These are phyloP conservation scores for Meteorus sp. DNA, from an alignment of 1,140 invertebrate species.

Conservation along the genomic window DNA sequence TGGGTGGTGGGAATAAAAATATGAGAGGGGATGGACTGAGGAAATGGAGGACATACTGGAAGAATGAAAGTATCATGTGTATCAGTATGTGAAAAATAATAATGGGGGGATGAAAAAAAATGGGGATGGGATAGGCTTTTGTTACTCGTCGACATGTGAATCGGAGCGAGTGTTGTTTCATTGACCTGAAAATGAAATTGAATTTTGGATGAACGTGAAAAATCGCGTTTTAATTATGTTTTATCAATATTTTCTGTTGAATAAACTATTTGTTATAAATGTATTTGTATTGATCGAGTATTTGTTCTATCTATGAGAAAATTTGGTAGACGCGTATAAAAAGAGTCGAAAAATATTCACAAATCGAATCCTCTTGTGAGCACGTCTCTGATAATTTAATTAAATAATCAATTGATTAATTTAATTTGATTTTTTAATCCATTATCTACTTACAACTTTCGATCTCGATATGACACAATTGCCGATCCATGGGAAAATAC, in stretches of 20 bases:
- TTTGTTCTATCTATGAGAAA: too few relatives aligned
- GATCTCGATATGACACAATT: constrained; percentile 95
- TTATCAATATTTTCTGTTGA: constrained; percentile 10
- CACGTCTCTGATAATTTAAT: background rate
- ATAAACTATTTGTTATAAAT: too few relatives aligned
- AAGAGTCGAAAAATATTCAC: too few relatives aligned
- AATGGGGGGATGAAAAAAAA: background rate
- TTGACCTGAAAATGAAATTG: constrained; percentile 33
- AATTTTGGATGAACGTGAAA: background rate
- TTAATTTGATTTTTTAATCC: constrained; percentile 3
- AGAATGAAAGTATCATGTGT: background rate
- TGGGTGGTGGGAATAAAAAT: background rate
- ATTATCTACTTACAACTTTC: constrained; percentile 92
- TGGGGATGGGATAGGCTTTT: background rate
- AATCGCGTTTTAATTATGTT: constrained; percentile 14
- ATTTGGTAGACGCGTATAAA: too few relatives aligned
- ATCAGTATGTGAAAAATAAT: constrained; percentile 6
- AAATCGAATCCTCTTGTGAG: too few relatives aligned
- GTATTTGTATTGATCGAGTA: too few relatives aligned
- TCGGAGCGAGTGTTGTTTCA: constrained; percentile 21
- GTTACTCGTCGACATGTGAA: constrained; percentile 11
- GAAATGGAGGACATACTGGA: too few relatives aligned
- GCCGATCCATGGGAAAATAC: constrained; percentile 97
- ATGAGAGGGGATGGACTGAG: background rate
- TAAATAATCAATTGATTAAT: constrained; percentile 1